Evolutionary conservation across 1,140 invertebrate species (phyloP).

Genomic region (Pollicipes pollicipes): DNA sequence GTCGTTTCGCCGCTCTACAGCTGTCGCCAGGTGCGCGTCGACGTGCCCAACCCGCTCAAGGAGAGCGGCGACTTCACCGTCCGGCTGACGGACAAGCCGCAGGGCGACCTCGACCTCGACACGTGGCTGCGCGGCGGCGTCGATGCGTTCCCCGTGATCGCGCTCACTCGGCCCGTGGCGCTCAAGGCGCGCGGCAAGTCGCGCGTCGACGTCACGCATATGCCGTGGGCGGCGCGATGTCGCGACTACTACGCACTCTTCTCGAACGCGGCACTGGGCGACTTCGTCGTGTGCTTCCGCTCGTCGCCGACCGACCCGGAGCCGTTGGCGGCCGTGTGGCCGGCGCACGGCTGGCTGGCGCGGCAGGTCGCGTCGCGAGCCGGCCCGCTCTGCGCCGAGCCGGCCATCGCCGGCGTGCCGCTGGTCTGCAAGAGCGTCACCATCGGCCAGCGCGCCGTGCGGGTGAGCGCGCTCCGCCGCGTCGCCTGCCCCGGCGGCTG

Average conservation of each 20-base stretch:
- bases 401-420: no score
- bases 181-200: background rate
- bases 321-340: background rate
- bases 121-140: background rate
- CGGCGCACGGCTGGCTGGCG: background rate
- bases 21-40: background rate
- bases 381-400: background rate
- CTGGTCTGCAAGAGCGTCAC: background rate
- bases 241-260: background rate
- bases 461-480: no score
- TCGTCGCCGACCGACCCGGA: background rate
- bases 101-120: background rate
- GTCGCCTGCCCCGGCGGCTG: no score
- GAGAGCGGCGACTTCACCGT: background rate
- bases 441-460: no score
- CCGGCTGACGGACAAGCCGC: background rate
- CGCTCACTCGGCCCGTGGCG: background rate
- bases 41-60: background rate
- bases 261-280: background rate
- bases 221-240: background rate
- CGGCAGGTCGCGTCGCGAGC: no score
- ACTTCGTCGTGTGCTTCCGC: background rate
- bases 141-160: background rate
- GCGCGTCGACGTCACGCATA: background rate
- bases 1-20: background rate